Conservation (phyloP, 2,113 vertebrate genomes). For the Oryzias woworae region DNA sequence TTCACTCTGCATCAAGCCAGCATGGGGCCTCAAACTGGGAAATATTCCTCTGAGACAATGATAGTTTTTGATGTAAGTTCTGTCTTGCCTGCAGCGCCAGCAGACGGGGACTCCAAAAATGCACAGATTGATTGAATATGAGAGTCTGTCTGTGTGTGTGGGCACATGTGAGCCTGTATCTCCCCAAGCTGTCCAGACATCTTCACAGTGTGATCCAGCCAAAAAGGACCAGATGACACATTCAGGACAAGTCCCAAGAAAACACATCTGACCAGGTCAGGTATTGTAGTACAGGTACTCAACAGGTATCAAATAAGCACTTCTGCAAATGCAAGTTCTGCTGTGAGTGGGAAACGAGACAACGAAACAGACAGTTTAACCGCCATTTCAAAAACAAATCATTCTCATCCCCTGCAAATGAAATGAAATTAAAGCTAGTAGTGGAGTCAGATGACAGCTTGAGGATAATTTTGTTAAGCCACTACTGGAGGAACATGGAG, state of each 20-base stretch:
- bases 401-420: constrained; percentile 42
- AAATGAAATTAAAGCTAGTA: constrained; percentile 45
- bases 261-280: constrained; percentile 46
- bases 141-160: not conserved
- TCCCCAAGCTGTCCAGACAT: constrained; percentile 27
- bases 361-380: constrained; percentile 4
- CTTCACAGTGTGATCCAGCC: constrained; percentile 37
- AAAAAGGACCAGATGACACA: constrained; percentile 43
- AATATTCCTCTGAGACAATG: constrained; percentile 12
- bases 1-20: not conserved
- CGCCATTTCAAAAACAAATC: constrained; percentile 14
- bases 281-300: constrained; percentile 53
- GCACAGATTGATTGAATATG: not conserved
- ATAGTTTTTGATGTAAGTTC: constrained; percentile 26
- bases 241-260: constrained; percentile 52
- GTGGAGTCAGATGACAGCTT: constrained; percentile 57
- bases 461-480: constrained; percentile 52
- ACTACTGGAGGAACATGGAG: constrained; percentile 23
- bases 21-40: constrained; percentile 4
- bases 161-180: constrained; percentile 13
- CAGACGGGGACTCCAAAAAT: constrained; percentile 15
- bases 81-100: constrained; percentile 19
- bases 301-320: constrained; percentile 33
- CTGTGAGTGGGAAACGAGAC: constrained; percentile 16
- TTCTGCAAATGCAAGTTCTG: constrained; percentile 7